Base-by-base conservation (phyloP, 2,113 vertebrate genomes). In the Rattus norvegicus region DNA sequence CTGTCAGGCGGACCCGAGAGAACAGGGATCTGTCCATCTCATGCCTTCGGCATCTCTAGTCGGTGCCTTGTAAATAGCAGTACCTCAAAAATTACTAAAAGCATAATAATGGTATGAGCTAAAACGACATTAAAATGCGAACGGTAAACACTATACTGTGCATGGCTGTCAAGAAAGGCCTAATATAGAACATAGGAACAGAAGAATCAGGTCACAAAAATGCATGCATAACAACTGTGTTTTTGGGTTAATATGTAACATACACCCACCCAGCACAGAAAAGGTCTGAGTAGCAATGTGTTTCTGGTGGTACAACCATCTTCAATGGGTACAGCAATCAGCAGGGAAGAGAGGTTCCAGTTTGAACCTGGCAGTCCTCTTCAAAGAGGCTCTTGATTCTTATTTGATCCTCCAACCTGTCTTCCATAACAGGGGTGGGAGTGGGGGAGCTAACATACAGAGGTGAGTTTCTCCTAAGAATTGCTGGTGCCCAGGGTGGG, bases 91-190 rank as follows among this genome's bases (percentile, higher is more conserved):
- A 49, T 1, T 77, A 69, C 16, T 92, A n/a, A 94, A 87, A 26
- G 43, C 49, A 26, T 20, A 72, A 49, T 28, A 54, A 72, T 4
- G n/a, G 14, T 70, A 79, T 49, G 36, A 92, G 75, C 43, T 52
- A 28, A 70, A 86, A 54, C 11, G 36, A 56, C 14, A 87, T 80
- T n/a, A 79, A 73, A 9, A 61, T 4, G 26, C 12, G 65, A 47
- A 80, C 76, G 65, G 70, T 17, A 61, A 83, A 67, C 22, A 52
- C 2, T 54, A 87, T 14, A 13, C 13, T 73, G 4, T 61, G 70
- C 2, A 17, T 95, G 73, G 92, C 92, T 47, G n/a, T 83, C 81
- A 67, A 87, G 52, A 94, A 91, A 90, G 39, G 36, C 52, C 39
- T 91, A 75, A 87, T 13, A 33, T 2, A 83, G 3, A 52, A 73